These are phyloP conservation scores for Drosophila lini DNA, from an alignment of 1,140 invertebrate species.

Conservation along the genomic window DNA sequence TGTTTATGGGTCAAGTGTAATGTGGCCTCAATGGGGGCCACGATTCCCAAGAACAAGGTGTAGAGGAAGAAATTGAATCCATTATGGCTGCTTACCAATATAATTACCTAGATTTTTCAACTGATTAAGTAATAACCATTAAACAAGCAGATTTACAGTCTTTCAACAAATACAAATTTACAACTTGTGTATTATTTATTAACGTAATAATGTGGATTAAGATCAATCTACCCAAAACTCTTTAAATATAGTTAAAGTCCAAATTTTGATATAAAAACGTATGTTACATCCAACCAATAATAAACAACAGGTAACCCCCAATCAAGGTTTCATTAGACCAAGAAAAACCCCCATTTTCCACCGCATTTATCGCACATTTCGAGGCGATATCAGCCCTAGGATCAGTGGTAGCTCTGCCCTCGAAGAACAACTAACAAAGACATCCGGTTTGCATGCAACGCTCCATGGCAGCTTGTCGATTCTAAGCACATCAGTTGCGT, in stretches of 20 bases:
- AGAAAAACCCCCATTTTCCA: neutral
- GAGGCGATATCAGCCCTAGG: conserved; percentile 21
- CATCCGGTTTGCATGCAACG: conserved; percentile 67
- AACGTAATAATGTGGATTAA: no score
- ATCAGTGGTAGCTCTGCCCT: conserved; percentile 10
- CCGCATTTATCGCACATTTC: conserved; percentile 14
- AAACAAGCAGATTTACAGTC: neutral
- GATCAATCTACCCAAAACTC: no score
- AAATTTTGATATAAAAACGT: neutral
- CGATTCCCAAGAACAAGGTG: neutral
- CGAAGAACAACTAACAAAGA: conserved; percentile 53
- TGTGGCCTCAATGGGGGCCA: neutral
- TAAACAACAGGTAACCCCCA: neutral
- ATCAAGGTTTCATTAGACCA: neutral
- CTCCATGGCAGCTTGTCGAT: conserved; percentile 68
- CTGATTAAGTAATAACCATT: neutral
- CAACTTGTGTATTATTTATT: no score
- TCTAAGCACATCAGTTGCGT: conserved; percentile 68
- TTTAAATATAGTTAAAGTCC: no score
- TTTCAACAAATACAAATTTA: neutral
- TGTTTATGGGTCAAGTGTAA: conserved; percentile 27
- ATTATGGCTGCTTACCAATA: neutral
- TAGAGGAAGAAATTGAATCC: neutral
- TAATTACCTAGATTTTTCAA: neutral
- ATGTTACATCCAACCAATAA: neutral